Evolutionary conservation across 2,888 invertebrate species (phyloP).

Genomic region (Andrena marginata): DNA sequence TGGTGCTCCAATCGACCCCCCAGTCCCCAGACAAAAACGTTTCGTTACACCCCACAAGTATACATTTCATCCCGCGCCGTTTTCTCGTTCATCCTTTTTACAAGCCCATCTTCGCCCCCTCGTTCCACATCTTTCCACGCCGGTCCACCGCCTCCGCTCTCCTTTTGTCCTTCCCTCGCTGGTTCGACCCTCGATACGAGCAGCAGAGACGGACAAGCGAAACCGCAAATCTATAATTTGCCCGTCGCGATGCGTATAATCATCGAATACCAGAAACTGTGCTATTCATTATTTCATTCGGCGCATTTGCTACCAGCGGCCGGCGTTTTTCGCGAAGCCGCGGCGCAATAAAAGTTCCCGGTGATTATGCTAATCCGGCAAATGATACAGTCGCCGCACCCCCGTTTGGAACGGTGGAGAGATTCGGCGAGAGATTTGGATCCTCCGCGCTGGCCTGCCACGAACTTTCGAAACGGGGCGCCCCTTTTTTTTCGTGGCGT

Average conservation of each 20-base stretch:
- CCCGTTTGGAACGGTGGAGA: slow-evolving; percentile 32
- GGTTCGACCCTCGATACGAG: slow-evolving; percentile 42
- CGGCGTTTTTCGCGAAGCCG: slow-evolving; percentile 66
- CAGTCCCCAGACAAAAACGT: slow-evolving; percentile 55
- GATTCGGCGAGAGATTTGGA: slow-evolving; percentile 66
- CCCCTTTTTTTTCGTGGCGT: slow-evolving; percentile 15
- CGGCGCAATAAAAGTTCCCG: slow-evolving; percentile 82
- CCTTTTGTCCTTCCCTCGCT: slow-evolving; percentile 30
- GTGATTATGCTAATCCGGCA: slow-evolving; percentile 84
- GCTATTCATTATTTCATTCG: slow-evolving; percentile 85
- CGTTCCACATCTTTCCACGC: not conserved
- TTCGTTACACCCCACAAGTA: slow-evolving; percentile 41
- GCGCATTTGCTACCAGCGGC: slow-evolving; percentile 83
- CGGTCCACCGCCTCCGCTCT: slow-evolving; percentile 21
- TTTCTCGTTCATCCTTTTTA: slow-evolving; percentile 19
- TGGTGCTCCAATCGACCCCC: slow-evolving; percentile 30
- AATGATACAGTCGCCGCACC: slow-evolving; percentile 80
- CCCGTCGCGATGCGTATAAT: slow-evolving; percentile 83
- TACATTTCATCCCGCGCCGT: slow-evolving; percentile 23
- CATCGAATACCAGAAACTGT: slow-evolving; percentile 84
- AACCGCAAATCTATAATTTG: slow-evolving; percentile 84
- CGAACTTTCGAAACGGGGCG: slow-evolving; percentile 5
- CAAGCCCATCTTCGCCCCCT: not conserved
- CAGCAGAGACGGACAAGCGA: slow-evolving; percentile 57
- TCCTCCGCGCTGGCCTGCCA: slow-evolving; percentile 42